Evolutionary conservation across 2,113 vertebrate species (phyloP).

Genomic region (Etheostoma cragini): DNA sequence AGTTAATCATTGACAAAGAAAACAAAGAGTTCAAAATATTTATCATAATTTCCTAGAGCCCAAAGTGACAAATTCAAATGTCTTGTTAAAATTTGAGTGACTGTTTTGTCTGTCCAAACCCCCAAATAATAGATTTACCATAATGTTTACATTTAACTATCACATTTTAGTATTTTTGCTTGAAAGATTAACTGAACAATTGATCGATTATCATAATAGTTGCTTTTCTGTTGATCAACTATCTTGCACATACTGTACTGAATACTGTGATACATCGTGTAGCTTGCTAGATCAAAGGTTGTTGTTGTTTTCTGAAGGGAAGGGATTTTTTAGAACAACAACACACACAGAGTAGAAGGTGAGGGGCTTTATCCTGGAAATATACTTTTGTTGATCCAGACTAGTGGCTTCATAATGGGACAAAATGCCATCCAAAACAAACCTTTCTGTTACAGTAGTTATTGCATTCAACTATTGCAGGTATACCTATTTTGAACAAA

Average conservation of each 20-base stretch:
- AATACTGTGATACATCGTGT: too few species aligned
- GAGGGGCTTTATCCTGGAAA: too few species aligned
- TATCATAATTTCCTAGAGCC: neutral
- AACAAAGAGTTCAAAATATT: neutral
- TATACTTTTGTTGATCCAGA: too few species aligned
- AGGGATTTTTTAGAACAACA: too few species aligned
- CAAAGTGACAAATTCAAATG: neutral
- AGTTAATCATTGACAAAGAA: neutral
- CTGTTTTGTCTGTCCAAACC: neutral
- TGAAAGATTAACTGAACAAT: neutral
- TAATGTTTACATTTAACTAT: neutral
- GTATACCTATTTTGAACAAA: neutral
- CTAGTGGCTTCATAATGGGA: neutral
- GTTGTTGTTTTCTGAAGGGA: too few species aligned
- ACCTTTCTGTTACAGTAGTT: neutral
- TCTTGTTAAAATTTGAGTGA: neutral
- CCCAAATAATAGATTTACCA: neutral
- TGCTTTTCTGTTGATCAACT: too few species aligned
- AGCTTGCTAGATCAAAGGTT: too few species aligned
- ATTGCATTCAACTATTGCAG: neutral
- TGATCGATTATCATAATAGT: neutral
- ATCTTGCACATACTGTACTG: neutral
- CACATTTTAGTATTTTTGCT: neutral
- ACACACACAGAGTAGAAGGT: too few species aligned
- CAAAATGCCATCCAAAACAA: neutral